Percentiles rank a stretch among this genome's conserved stretches.
Evolutionary conservation across 2,113 vertebrate species (phyloP).

Genomic region (Eclectus roratus): DNA sequence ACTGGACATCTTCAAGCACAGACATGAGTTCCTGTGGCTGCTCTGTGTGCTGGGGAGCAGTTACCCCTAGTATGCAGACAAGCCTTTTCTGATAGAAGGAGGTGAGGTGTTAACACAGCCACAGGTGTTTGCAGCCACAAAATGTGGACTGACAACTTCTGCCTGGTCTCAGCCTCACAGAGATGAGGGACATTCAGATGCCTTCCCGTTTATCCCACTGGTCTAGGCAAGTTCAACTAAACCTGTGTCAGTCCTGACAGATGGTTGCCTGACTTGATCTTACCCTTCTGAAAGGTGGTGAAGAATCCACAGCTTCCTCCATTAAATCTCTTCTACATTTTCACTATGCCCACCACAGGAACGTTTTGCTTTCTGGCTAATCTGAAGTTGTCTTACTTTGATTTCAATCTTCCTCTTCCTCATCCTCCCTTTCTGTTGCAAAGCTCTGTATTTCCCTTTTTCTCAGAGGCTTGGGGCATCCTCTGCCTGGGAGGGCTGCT

Average conservation of each 20-base stretch:
- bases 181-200: not conserved
- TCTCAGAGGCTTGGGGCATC: not conserved
- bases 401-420: not conserved
- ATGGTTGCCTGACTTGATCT: not conserved
- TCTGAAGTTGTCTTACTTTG: not conserved
- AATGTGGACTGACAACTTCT: not conserved
- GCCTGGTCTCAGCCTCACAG: not conserved
- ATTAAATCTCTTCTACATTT: not conserved
- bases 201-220: not conserved
- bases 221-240: not conserved
- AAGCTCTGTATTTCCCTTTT: not conserved
- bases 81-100: not conserved
- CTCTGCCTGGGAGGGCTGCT: not conserved
- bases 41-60: accelerated
- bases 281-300: not conserved
- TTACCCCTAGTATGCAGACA: not conserved
- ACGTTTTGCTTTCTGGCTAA: not conserved
- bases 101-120: not conserved
- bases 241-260: not conserved
- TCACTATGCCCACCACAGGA: not conserved
- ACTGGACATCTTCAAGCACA: not conserved
- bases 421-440: not conserved
- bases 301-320: not conserved
- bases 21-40: not conserved
- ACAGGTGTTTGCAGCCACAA: not conserved